Percentiles rank a stretch among this genome's conserved stretches.
Conservation (phyloP, 1,140 invertebrate genomes). For the Melanaphis sacchari region DNA sequence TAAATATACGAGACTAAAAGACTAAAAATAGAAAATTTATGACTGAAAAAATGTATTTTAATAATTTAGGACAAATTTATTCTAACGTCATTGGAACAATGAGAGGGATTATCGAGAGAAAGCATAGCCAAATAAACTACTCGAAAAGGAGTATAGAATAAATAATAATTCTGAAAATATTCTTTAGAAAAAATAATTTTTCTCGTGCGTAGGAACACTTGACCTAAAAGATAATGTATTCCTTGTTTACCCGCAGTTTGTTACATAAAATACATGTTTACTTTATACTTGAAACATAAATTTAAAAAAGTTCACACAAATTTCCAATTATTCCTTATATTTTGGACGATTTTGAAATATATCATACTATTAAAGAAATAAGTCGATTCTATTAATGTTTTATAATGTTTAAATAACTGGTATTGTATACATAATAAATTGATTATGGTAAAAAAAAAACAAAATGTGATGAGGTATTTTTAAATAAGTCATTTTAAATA, state of each 20-base stretch:
- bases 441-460: neutral
- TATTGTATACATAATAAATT: neutral
- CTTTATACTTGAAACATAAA: conserved; percentile 29
- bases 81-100: neutral
- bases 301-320: conserved; percentile 25
- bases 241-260: conserved; percentile 16
- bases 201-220: neutral
- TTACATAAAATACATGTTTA: conserved; percentile 13
- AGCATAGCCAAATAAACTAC: neutral
- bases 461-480: neutral
- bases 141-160: neutral
- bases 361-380: neutral
- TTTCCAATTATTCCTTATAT: conserved; percentile 29
- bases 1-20: neutral
- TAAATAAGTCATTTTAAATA: neutral
- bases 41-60: neutral
- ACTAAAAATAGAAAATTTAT: neutral
- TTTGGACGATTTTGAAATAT: neutral
- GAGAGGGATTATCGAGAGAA: neutral
- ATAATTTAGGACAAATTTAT: neutral
- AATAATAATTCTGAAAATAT: neutral
- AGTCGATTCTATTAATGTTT: neutral
- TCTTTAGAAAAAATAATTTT: conserved; percentile 24
- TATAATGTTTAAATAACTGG: neutral
- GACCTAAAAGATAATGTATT: conserved; percentile 43